Conservation (phyloP, 2,888 invertebrate genomes). For the Cantharis nigra region DNA sequence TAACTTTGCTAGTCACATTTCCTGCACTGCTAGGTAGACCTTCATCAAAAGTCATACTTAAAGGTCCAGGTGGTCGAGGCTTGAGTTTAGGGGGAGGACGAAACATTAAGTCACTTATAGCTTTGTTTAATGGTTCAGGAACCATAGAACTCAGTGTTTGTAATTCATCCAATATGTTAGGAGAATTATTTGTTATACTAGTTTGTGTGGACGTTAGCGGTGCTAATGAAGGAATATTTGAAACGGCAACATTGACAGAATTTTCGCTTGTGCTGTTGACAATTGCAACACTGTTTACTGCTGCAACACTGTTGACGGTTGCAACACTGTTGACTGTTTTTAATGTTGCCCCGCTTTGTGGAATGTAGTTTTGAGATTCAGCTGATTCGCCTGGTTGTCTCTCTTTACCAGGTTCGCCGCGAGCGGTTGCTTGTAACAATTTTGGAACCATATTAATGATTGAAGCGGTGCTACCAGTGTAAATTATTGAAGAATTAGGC, state of each 20-base stretch:
- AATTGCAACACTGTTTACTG: neutral
- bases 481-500: too few species aligned
- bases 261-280: conserved; percentile 3
- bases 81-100: conserved; percentile 56
- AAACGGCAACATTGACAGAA: neutral
- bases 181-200: neutral
- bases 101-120: conserved; percentile 45
- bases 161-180: conserved; percentile 10
- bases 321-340: conserved; percentile 8
- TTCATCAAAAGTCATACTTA: conserved; percentile 53
- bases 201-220: neutral
- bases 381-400: neutral
- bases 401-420: neutral
- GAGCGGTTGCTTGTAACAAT: neutral
- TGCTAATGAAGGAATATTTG: conserved; percentile 4
- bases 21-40: conserved; percentile 50
- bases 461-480: neutral
- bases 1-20: conserved; percentile 46
- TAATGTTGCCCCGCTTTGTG: conserved; percentile 34
- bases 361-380: conserved; percentile 47
- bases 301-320: neutral
- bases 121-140: conserved; percentile 46
- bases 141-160: conserved; percentile 26
- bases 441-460: neutral
- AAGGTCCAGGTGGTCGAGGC: conserved; percentile 56